Percentiles rank a stretch among this genome's conserved stretches.
phyloP scores from a whole-genome alignment of 2,113 vertebrate species.

The Ramphastos sulfuratus region DNA sequence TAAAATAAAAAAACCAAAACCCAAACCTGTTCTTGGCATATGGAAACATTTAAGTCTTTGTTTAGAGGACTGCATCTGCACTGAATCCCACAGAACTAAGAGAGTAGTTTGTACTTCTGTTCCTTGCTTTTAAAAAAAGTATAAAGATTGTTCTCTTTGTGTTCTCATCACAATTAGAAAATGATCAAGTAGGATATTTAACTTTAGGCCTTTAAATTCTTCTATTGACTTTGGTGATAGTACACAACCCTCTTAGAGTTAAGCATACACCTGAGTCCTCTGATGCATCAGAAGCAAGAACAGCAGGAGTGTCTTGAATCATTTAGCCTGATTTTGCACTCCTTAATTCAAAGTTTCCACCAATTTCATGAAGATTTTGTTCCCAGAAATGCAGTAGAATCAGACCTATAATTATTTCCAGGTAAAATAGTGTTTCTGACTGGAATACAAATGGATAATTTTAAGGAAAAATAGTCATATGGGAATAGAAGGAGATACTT shows the following conservation, averaged over 20 bases:
- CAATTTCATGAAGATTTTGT: not conserved
- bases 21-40: not conserved
- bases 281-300: not conserved
- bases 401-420: not conserved
- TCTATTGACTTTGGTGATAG: not conserved
- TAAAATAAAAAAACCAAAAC: not conserved
- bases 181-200: not conserved
- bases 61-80: slow-evolving; percentile 14
- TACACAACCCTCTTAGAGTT: not conserved
- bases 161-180: not conserved
- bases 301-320: not conserved
- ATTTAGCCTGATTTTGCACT: not conserved
- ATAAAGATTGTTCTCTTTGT: not conserved
- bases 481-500: not conserved
- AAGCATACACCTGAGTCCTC: not conserved
- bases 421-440: not conserved
- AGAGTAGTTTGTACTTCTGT: slow-evolving; percentile 22
- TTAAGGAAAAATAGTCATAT: not conserved
- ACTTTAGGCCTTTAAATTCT: not conserved
- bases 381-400: not conserved
- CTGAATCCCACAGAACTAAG: not conserved
- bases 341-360: not conserved
- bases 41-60: slow-evolving; percentile 43
- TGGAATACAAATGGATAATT: not conserved
- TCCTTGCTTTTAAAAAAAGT: slow-evolving; percentile 10